Evolutionary conservation across 2,113 vertebrate species (phyloP), one percentile per base, ranked within the genome.

Genomic region (pig (Sus scrofa)): DNA sequence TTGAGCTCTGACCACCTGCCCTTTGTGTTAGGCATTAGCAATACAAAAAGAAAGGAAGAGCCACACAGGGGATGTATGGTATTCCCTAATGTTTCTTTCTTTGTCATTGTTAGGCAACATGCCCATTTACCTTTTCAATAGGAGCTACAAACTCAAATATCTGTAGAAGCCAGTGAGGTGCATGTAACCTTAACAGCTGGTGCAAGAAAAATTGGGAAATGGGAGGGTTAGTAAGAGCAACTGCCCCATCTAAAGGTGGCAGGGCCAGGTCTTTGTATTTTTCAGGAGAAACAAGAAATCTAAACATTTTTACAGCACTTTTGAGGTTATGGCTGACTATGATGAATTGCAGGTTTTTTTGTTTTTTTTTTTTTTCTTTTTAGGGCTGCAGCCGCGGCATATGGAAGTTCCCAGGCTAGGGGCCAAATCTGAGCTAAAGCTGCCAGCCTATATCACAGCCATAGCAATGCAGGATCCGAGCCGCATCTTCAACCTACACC

Each of bases 171-270:
- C 13, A 50, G 39, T 68, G 20, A 78, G 75, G 37, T n/a, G 12
- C n/a, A 37, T 62, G 65, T 70, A 63, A 78, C 34, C 44, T 78
- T 84, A 77, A 87, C 96, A 63, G 71, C 34, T 70, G 82, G 18
- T 2, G 1, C 81, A 34, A 82, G 37, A 77, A 85, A 88, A 74
- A 50, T 6, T 22, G 39, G 65, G 18, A 74, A 77, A 89, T 27
- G 8, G 2, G 5, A 74, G 56, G 7, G 24, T 74, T 22, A 39
- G 30, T 34, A 20, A 73, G 20, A 26, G 11, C 30, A 14, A 22
- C 24, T 56, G 2, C 12, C 18, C 3, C 14, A 60, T 26, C 8
- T 20, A 34, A 63, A 86, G 50, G 50, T 62, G 73, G n/a, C 30
- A 39, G 6, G 18, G 20, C 26, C 32, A 89, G 52, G 54, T 27